These are phyloP conservation scores for Drosophila subobscura DNA, from an alignment of 1,140 invertebrate species.

Conservation along the genomic window DNA sequence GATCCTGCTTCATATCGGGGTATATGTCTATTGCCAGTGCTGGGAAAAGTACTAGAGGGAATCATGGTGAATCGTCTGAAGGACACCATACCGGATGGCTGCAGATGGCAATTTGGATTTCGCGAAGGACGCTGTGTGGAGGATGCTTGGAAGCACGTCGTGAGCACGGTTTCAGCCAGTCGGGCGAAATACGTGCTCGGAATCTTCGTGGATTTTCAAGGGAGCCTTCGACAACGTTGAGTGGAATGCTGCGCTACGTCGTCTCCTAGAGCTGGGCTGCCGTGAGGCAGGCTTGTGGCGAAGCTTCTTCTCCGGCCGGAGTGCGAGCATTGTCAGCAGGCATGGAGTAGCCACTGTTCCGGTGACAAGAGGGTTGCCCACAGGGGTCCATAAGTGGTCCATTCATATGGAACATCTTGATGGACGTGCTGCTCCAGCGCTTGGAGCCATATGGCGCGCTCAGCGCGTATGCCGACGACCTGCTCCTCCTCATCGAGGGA, in stretches of 20 bases:
- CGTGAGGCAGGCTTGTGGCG: neutral
- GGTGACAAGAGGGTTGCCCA: neutral
- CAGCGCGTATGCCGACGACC: slow-evolving; percentile 11
- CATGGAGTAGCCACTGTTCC: neutral
- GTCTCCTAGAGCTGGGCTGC: neutral
- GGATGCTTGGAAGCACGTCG: no score
- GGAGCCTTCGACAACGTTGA: slow-evolving; percentile 20
- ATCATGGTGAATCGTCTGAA: slow-evolving; percentile 25
- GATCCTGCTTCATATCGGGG: slow-evolving; percentile 17
- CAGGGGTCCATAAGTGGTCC: neutral
- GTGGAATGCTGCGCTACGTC: slow-evolving; percentile 7
- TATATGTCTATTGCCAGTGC: slow-evolving; percentile 29
- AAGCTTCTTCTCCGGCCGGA: neutral
- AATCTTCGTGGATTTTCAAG: slow-evolving; percentile 32
- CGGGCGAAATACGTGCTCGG: slow-evolving; percentile 20
- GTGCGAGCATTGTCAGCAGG: neutral
- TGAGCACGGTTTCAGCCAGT: no score
- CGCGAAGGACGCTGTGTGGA: slow-evolving; percentile 28
- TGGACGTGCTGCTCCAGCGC: no score
- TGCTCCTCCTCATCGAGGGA: slow-evolving; percentile 10
- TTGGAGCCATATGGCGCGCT: neutral
- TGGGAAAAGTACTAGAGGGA: slow-evolving; percentile 40
- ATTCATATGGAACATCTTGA: no score
- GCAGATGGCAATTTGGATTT: slow-evolving; percentile 38
- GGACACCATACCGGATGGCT: slow-evolving; percentile 13